These are phyloP conservation scores for Myiotriccus ornatus DNA, from an alignment of 2,797 vertebrate species.

Conservation along the genomic window DNA sequence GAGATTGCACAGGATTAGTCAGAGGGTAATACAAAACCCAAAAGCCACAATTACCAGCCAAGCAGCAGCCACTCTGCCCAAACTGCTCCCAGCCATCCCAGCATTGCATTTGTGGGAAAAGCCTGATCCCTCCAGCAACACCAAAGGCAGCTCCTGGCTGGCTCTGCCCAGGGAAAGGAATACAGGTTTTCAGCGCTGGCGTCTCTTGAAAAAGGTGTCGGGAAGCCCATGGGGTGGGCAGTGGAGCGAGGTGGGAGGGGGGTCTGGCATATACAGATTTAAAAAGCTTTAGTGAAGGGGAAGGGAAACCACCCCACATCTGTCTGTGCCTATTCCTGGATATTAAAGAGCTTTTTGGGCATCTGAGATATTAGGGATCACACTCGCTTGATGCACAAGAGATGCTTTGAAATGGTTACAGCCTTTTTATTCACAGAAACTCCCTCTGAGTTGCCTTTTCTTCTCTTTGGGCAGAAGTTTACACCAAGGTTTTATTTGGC, in stretches of 20 bases:
- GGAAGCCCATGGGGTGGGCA: neutral
- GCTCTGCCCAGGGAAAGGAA: neutral
- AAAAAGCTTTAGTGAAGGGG: neutral
- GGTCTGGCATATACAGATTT: neutral
- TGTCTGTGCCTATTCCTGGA: neutral
- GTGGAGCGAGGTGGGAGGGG: neutral
- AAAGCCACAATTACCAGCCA: slow-evolving; percentile 35
- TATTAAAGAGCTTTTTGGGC: slow-evolving; percentile 21
- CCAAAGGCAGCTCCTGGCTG: neutral
- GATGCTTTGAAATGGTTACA: slow-evolving; percentile 43
- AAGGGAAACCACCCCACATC: neutral
- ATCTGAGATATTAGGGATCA: neutral
- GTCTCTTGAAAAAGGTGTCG: neutral
- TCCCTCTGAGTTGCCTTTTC: slow-evolving; percentile 59
- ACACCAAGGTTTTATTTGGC: slow-evolving; percentile 63
- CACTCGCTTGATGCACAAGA: neutral
- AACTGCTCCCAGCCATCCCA: slow-evolving; percentile 29
- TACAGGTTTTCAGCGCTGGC: neutral
- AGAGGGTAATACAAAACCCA: slow-evolving; percentile 49
- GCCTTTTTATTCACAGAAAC: slow-evolving; percentile 46
- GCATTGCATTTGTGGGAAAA: slow-evolving; percentile 18
- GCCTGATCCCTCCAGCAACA: neutral
- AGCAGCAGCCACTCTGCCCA: slow-evolving; percentile 18
- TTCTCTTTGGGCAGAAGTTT: slow-evolving; percentile 39
- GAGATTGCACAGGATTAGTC: slow-evolving; percentile 37